These are phyloP conservation scores for Canis aureus DNA, from an alignment of 2,113 vertebrate species.

Conservation along the genomic window DNA sequence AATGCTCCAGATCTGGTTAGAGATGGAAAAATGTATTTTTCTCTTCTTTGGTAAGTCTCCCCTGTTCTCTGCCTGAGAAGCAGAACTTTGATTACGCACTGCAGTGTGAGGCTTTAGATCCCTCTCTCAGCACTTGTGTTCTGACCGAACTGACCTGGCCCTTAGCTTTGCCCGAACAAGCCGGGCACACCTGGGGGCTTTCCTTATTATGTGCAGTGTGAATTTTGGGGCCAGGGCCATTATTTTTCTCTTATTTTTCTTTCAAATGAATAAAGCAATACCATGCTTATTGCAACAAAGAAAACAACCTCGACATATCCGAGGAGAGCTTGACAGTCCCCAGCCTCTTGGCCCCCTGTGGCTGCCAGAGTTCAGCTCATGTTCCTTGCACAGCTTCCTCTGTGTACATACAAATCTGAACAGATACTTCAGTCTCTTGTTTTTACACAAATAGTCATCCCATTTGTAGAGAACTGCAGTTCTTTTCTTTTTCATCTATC, in stretches of 20 bases:
- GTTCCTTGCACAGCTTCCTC: not conserved
- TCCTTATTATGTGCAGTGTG: not conserved
- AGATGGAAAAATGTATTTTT: not conserved
- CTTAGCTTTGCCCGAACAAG: rapidly evolving
- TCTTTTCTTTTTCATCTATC: not conserved
- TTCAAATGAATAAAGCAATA: not conserved
- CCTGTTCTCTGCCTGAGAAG: conserved; percentile 2
- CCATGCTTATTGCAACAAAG: too few species aligned
- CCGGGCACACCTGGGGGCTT: too few species aligned
- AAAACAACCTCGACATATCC: not conserved
- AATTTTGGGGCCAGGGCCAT: not conserved
- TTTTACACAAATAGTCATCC: not conserved
- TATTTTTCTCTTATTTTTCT: not conserved
- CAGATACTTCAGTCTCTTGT: not conserved
- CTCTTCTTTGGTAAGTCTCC: not conserved
- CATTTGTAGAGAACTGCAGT: too few species aligned
- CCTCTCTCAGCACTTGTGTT: rapidly evolving
- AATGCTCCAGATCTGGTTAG: conserved; percentile 18
- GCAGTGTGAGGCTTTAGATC: rapidly evolving
- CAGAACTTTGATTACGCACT: not conserved
- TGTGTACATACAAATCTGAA: rapidly evolving
- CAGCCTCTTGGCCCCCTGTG: rapidly evolving
- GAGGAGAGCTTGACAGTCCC: not conserved
- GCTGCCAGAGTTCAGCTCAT: not conserved
- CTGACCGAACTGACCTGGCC: not conserved